Percentiles rank a stretch among this genome's conserved stretches.
phyloP scores from a whole-genome alignment of 2,888 invertebrate genomes.

The Brachyptera risi region DNA sequence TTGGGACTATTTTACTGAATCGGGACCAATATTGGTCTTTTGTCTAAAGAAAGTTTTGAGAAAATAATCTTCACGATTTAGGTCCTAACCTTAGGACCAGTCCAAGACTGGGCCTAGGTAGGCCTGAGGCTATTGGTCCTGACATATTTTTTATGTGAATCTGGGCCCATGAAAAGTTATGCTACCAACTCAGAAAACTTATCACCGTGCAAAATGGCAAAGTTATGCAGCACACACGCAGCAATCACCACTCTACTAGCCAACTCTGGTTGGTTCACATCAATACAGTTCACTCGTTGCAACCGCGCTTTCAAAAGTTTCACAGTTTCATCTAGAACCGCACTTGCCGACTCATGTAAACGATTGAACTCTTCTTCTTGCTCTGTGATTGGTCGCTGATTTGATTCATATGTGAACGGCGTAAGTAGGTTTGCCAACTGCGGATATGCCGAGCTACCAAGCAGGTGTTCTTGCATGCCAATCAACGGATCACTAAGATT shows the following conservation, averaged over 20 bases:
- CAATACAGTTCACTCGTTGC: conserved; percentile 22
- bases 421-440: conserved; percentile 30
- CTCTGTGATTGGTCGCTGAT: conserved; percentile 13
- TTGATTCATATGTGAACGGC: conserved; percentile 18
- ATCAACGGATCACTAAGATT: conserved; percentile 23
- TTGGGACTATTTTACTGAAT: no score
- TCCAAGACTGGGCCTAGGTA: no score
- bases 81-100: no score
- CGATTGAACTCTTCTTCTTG: conserved; percentile 25
- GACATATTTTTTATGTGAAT: no score
- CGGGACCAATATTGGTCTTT: no score
- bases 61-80: no score
- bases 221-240: conserved; percentile 30
- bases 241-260: conserved; percentile 27
- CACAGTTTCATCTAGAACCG: conserved; percentile 19
- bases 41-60: no score
- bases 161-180: no score
- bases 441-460: conserved; percentile 24
- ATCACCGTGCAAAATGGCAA: conserved; percentile 24
- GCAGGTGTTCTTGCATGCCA: conserved; percentile 23
- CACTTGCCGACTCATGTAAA: conserved; percentile 19
- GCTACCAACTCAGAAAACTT: no score
- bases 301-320: conserved; percentile 17
- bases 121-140: no score
- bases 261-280: conserved; percentile 6